Evolutionary conservation across 2,113 vertebrate species (phyloP).

Genomic region (Hystrix brachyura): DNA sequence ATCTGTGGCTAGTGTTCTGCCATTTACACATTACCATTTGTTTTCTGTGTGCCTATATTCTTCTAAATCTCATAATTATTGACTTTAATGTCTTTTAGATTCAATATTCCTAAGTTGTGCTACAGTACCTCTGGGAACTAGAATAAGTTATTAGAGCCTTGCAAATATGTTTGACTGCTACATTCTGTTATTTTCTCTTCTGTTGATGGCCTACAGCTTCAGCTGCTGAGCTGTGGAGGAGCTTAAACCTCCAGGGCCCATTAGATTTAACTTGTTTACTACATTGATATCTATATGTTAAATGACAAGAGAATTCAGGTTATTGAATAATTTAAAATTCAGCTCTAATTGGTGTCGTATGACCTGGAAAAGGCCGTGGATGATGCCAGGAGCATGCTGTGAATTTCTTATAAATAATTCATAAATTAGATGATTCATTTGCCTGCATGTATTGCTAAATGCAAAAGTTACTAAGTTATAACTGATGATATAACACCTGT

Average conservation of each 20-base stretch:
- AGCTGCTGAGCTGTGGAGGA: conserved; percentile 83
- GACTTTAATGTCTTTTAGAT: conserved; percentile 89
- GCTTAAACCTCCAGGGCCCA: conserved; percentile 89
- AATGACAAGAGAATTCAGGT: conserved; percentile 93
- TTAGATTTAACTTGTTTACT: conserved; percentile 94
- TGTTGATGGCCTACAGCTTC: conserved; percentile 82
- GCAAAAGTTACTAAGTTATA: conserved; percentile 91
- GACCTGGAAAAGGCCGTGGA: conserved; percentile 92
- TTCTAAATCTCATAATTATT: conserved; percentile 87
- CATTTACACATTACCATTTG: conserved; percentile 68
- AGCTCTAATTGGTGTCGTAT: conserved; percentile 93
- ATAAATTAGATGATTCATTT: conserved; percentile 91
- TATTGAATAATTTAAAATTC: conserved; percentile 94
- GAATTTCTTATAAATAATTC: conserved; percentile 92
- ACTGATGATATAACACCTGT: conserved; percentile 92
- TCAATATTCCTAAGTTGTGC: conserved; percentile 86
- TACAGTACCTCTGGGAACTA: conserved; percentile 85
- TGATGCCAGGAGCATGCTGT: conserved; percentile 91
- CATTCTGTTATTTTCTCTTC: conserved; percentile 87
- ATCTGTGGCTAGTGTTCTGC: conserved; percentile 75
- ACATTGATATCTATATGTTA: conserved; percentile 93
- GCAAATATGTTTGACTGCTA: conserved; percentile 87
- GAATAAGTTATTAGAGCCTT: conserved; percentile 89
- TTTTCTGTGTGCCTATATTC: conserved; percentile 78
- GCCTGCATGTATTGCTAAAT: conserved; percentile 90